Percentiles rank a stretch among this genome's conserved stretches.
Evolutionary conservation across 2,113 vertebrate species (phyloP).

Genomic region (Pterocles gutturalis): DNA sequence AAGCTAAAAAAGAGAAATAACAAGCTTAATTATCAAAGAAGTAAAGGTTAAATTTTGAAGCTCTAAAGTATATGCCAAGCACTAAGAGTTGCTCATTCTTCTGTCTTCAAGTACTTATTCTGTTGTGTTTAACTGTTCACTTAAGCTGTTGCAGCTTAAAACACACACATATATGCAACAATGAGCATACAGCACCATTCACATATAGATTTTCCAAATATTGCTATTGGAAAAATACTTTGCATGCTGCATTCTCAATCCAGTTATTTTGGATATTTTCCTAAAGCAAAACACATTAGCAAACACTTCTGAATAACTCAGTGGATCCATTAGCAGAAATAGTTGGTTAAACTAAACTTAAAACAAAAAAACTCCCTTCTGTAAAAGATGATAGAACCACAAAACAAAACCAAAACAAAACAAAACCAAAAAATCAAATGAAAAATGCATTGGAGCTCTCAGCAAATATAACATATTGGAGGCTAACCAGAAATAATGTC

Average conservation of each 20-base stretch:
- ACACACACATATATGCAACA: constrained; percentile 51
- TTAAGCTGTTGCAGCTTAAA: neutral
- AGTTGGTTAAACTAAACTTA: neutral
- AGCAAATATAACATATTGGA: constrained; percentile 36
- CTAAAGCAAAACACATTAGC: constrained; percentile 35
- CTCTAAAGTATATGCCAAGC: neutral
- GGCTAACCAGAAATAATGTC: constrained; percentile 59
- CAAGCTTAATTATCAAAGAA: neutral
- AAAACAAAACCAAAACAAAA: neutral
- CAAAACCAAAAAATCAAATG: neutral
- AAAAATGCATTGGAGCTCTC: constrained; percentile 52
- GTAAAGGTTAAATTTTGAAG: neutral
- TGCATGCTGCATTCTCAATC: constrained; percentile 43
- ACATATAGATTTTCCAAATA: constrained; percentile 58
- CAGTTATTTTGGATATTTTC: constrained; percentile 34
- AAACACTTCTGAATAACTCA: constrained; percentile 1
- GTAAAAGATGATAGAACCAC: constrained; percentile 27
- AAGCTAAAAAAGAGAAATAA: neutral
- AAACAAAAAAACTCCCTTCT: neutral
- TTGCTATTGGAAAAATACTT: constrained; percentile 53
- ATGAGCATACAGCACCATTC: constrained; percentile 54
- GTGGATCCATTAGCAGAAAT: neutral
- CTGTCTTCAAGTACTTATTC: neutral
- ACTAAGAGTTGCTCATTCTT: neutral
- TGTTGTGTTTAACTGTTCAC: neutral